A percentile compares a stretch with the other conserved stretches of the same genome.
Conservation (phyloP, 2,113 vertebrate species). For the Triplophysa rosa region DNA sequence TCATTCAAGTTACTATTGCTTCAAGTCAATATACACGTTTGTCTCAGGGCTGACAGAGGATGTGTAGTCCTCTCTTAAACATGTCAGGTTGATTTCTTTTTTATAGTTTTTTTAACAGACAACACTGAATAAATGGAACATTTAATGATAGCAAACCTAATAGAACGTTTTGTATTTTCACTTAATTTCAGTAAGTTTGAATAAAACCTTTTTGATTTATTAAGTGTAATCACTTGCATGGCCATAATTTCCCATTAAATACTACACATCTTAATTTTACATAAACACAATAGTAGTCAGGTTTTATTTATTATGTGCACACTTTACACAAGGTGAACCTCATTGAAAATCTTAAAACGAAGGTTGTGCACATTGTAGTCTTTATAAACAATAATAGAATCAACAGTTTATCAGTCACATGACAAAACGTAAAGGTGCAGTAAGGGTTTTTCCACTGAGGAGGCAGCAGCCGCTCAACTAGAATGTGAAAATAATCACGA, state of each 20-base stretch:
- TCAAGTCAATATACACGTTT: conserved; percentile 25
- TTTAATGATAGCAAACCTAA: not conserved
- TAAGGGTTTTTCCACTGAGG: too few relatives aligned
- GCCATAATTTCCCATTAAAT: not conserved
- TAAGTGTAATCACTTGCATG: not conserved
- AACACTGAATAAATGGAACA: not conserved
- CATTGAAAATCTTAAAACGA: too few relatives aligned
- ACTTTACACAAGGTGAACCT: too few relatives aligned
- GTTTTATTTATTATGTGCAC: not conserved
- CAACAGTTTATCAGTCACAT: too few relatives aligned
- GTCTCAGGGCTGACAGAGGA: conserved; percentile 8
- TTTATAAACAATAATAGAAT: too few relatives aligned
- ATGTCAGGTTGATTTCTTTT: not conserved
- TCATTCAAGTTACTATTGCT: conserved; percentile 38
- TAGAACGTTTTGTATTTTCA: not conserved
- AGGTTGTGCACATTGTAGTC: too few relatives aligned
- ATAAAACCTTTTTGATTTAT: too few relatives aligned
- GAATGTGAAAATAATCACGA: too few relatives aligned
- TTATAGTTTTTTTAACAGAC: not conserved
- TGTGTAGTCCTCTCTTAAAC: not conserved
- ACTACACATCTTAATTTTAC: not conserved
- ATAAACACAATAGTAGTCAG: not conserved
- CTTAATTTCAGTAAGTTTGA: not conserved
- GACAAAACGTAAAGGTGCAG: too few relatives aligned
- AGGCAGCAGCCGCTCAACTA: too few relatives aligned